phyloP scores from a whole-genome alignment of 2,888 invertebrate genomes.

The Lumbricus terrestris region DNA sequence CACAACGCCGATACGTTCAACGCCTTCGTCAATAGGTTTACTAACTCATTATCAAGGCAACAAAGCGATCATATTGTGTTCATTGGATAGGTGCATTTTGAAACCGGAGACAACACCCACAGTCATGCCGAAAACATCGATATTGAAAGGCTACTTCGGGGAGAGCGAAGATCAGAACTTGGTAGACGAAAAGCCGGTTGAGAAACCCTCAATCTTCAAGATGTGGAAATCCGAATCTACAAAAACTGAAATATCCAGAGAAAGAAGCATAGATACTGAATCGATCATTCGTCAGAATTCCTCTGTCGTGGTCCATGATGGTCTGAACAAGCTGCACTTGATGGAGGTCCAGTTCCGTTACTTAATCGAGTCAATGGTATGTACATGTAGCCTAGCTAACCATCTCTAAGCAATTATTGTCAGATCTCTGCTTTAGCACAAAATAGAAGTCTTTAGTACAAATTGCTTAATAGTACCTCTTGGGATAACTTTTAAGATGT shows the following conservation, averaged over 20 bases:
- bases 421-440: no score
- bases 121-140: neutral
- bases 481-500: no score
- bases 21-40: neutral
- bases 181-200: neutral
- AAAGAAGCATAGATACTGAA: no score
- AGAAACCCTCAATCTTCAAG: neutral
- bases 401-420: no score
- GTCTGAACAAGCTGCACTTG: constrained; percentile 59
- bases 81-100: neutral
- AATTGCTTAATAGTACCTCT: no score
- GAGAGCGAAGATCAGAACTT: neutral
- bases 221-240: neutral
- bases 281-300: constrained; percentile 57
- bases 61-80: no score
- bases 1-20: no score
- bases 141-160: neutral
- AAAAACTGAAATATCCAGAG: neutral
- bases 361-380: constrained; percentile 57
- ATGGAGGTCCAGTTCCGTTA: constrained; percentile 58
- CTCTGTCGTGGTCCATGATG: constrained; percentile 55
- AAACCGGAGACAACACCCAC: no score
- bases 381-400: constrained; percentile 30
- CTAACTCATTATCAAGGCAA: no score
- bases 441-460: no score